These are phyloP conservation scores for Kryptolebias ocellatus DNA, from an alignment of 2,797 vertebrate species.

Conservation along the genomic window DNA sequence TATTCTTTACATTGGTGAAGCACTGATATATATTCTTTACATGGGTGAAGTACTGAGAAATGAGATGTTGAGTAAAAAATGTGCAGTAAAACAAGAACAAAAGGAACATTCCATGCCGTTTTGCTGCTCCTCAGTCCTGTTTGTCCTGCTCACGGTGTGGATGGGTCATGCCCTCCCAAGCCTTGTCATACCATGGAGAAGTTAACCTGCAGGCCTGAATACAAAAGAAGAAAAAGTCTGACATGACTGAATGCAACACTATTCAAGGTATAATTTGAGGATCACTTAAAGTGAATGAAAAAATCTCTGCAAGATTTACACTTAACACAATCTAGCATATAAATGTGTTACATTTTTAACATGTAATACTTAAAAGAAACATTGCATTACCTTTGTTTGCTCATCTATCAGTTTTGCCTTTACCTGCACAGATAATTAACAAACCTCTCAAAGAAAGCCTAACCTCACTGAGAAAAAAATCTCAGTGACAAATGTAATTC, in stretches of 20 bases:
- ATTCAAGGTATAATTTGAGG: not conserved
- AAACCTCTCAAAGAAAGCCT: too few species aligned
- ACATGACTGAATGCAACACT: not conserved
- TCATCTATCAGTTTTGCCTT: too few species aligned
- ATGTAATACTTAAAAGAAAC: too few species aligned
- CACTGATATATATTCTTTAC: slow-evolving; percentile 23
- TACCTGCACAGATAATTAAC: too few species aligned
- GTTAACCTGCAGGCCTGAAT: slow-evolving; percentile 38
- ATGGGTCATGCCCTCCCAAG: slow-evolving; percentile 64
- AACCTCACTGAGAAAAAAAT: too few species aligned
- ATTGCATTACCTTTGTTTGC: too few species aligned
- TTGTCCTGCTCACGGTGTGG: slow-evolving; percentile 61
- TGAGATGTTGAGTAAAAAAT: slow-evolving; percentile 18
- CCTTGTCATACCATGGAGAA: slow-evolving; percentile 56
- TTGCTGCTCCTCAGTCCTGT: slow-evolving; percentile 63
- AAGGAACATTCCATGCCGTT: slow-evolving; percentile 54
- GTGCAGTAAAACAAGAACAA: slow-evolving; percentile 49
- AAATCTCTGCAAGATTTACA: not conserved
- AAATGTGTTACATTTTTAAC: too few species aligned
- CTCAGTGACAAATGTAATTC: not conserved
- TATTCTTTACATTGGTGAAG: slow-evolving; percentile 8
- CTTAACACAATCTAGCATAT: not conserved
- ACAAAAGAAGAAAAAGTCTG: slow-evolving; percentile 13
- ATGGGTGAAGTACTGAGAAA: not conserved
- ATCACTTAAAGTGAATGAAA: not conserved